Conservation (phyloP, 2,113 vertebrate genomes). For the Rhagologus leucostigma region DNA sequence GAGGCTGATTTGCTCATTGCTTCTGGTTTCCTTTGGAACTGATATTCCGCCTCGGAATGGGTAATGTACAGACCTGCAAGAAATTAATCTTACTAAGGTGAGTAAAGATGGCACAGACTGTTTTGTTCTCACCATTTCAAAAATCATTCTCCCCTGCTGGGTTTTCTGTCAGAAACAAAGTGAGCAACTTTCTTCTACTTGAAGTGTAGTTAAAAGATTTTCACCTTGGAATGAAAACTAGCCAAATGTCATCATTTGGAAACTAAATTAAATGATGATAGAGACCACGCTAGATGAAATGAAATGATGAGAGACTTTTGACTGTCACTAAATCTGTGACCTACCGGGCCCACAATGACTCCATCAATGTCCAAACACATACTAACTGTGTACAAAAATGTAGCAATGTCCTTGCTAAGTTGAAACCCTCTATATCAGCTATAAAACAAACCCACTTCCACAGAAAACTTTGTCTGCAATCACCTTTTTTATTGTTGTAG, state of each 20-base stretch:
- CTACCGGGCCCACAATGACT: background rate
- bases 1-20: background rate
- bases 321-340: background rate
- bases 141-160: constrained; percentile 36
- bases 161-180: constrained; percentile 50
- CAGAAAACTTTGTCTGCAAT: background rate
- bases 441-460: background rate
- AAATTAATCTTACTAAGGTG: background rate
- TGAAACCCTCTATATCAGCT: background rate
- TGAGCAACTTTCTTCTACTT: background rate
- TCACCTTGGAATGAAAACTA: background rate
- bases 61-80: constrained; percentile 9
- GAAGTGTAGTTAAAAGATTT: background rate
- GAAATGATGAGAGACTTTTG: background rate
- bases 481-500: background rate
- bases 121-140: constrained; percentile 28
- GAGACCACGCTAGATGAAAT: background rate
- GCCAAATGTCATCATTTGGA: background rate
- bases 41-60: background rate
- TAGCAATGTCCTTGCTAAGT: background rate
- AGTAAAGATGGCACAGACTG: background rate
- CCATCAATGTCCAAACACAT: background rate
- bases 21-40: background rate
- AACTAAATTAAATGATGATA: background rate
- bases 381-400: background rate